Percentiles rank a stretch among this genome's conserved stretches.
Evolutionary conservation across 1,140 invertebrate species (phyloP).

Genomic region (Hycleus phaleratus): DNA sequence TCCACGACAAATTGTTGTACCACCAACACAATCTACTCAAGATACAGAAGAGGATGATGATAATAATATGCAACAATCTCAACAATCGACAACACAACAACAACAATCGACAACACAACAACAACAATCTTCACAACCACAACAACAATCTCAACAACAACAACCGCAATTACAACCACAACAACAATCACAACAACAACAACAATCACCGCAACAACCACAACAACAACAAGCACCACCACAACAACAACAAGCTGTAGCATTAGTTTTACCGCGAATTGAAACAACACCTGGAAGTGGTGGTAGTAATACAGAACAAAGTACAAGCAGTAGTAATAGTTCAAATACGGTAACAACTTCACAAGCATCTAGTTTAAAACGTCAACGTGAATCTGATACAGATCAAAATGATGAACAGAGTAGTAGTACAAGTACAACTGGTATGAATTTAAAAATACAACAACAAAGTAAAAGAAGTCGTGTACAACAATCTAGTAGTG

Average conservation of each 20-base stretch:
- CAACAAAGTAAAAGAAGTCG: conserved; percentile 41
- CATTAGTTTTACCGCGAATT: conserved; percentile 63
- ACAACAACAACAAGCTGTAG: conserved; percentile 58
- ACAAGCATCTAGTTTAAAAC: conserved; percentile 48
- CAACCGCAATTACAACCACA: conserved; percentile 38
- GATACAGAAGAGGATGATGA: conserved; percentile 36
- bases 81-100: conserved; percentile 22
- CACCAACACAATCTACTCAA: conserved; percentile 39
- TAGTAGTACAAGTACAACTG: background rate
- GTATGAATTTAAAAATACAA: conserved; percentile 30
- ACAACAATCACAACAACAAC: conserved; percentile 46
- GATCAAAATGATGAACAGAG: conserved; percentile 45
- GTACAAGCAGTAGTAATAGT: conserved; percentile 32
- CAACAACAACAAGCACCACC: conserved; percentile 24
- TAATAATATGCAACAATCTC: conserved; percentile 23
- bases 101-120: conserved; percentile 29
- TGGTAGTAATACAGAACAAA: conserved; percentile 31
- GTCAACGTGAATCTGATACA: conserved; percentile 49
- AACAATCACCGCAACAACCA: conserved; percentile 51
- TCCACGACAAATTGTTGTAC: conserved; percentile 42
- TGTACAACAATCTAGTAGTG: conserved; percentile 29
- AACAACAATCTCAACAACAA: conserved; percentile 58
- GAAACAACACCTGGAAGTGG: conserved; percentile 42
- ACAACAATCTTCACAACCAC: conserved; percentile 54
- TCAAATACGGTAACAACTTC: conserved; percentile 51